Conservation (phyloP, 2,113 vertebrate genomes). For the Oryzias celebensis region DNA sequence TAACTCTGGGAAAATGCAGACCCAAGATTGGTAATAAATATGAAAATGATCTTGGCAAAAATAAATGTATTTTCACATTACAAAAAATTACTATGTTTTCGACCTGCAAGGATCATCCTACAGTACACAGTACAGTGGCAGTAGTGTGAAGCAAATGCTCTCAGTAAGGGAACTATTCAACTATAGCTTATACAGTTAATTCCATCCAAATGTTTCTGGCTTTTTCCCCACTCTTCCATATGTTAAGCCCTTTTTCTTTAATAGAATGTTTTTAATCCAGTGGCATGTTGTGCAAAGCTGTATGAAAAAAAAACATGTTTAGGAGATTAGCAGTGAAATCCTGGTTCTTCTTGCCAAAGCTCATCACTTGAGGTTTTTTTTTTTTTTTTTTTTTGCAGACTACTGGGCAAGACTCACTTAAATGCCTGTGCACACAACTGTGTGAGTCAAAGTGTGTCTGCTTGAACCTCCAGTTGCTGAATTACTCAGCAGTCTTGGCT, state of each 20-base stretch:
- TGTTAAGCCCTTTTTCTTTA: constrained; percentile 69
- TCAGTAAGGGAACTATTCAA: constrained; percentile 51
- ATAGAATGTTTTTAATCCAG: constrained; percentile 77
- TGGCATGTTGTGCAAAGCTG: constrained; percentile 68
- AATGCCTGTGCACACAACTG: constrained; percentile 33
- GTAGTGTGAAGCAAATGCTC: constrained; percentile 36
- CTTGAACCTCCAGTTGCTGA: constrained; percentile 51
- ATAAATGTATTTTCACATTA: too few species aligned
- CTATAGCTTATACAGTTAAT: constrained; percentile 61
- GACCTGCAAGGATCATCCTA: constrained; percentile 45
- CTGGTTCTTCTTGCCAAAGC: constrained; percentile 56
- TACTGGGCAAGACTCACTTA: constrained; percentile 53
- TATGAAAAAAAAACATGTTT: constrained; percentile 73
- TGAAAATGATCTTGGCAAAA: too few species aligned
- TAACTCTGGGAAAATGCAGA: too few species aligned
- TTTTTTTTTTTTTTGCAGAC: constrained; percentile 36
- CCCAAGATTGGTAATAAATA: too few species aligned
- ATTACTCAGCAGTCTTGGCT: constrained; percentile 64
- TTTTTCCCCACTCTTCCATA: constrained; percentile 59
- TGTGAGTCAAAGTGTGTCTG: constrained; percentile 21
- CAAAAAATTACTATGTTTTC: constrained; percentile 4
- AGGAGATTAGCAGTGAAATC: constrained; percentile 73
- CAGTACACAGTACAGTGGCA: background rate
- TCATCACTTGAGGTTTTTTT: constrained; percentile 65
- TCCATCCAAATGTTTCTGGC: constrained; percentile 49